A percentile compares a stretch with the other conserved stretches of the same genome.
Evolutionary conservation across 64 coral and sea anemone species (phyloP).

Genomic region (Anthopleura sola): DNA sequence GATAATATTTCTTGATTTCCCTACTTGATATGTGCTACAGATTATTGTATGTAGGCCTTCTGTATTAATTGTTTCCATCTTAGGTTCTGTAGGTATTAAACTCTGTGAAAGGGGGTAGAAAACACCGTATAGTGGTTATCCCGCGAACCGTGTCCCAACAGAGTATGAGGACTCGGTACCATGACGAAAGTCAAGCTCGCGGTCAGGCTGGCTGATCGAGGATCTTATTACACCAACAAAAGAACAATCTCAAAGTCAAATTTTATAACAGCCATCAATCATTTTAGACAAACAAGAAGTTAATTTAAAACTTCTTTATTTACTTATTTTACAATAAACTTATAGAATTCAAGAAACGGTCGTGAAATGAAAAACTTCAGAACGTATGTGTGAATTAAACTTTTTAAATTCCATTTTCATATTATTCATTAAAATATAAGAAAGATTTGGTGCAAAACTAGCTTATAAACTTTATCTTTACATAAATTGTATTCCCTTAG

Average conservation of each 20-base stretch:
- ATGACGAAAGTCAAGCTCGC: not conserved
- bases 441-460: too few relatives aligned
- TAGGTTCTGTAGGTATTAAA: not conserved
- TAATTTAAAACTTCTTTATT: not conserved
- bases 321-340: not conserved
- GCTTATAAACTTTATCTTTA: too few relatives aligned
- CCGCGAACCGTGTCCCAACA: not conserved
- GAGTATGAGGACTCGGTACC: not conserved
- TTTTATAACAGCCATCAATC: not conserved
- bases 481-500: too few relatives aligned
- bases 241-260: not conserved
- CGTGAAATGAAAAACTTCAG: not conserved
- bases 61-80: not conserved
- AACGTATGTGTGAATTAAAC: not conserved
- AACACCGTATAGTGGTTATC: not conserved
- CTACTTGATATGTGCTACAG: conserved; percentile 17
- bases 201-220: not conserved
- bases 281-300: not conserved
- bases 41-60: conserved; percentile 5
- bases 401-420: too few relatives aligned
- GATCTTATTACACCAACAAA: not conserved
- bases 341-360: not conserved
- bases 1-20: not conserved
- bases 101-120: too few relatives aligned
- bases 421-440: too few relatives aligned